phyloP scores from a whole-genome alignment of 2,888 invertebrate genomes.

The Diloba caeruleocephala region DNA sequence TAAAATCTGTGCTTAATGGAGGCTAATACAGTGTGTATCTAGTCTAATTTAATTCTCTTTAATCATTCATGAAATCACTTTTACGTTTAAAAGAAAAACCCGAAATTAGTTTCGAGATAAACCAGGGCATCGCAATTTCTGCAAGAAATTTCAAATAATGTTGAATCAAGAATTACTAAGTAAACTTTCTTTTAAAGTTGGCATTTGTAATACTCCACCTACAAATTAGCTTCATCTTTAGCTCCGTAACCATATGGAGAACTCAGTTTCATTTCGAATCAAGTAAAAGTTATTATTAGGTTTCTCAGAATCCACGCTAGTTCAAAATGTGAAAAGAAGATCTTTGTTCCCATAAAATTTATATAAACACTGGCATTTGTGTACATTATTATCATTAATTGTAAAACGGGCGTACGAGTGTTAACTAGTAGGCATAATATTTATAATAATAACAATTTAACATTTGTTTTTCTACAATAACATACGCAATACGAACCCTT shows the following conservation, averaged over 20 bases:
- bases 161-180: no score
- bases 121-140: no score
- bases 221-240: no score
- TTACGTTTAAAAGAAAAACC: slow-evolving; percentile 9
- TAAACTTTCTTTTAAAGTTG: no score
- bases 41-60: no score
- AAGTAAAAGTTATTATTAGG: neutral
- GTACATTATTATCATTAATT: slow-evolving; percentile 16
- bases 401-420: slow-evolving; percentile 29
- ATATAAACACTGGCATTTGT: slow-evolving; percentile 32
- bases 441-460: slow-evolving; percentile 41
- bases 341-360: slow-evolving; percentile 42
- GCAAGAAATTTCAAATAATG: no score
- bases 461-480: slow-evolving; percentile 41
- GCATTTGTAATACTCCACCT: no score
- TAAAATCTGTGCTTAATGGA: slow-evolving; percentile 16
- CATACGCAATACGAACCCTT: slow-evolving; percentile 47
- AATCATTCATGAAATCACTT: slow-evolving; percentile 19
- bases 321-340: slow-evolving; percentile 44
- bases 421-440: slow-evolving; percentile 30
- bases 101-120: no score
- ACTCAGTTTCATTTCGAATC: neutral
- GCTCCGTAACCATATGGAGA: no score
- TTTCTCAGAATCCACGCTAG: slow-evolving; percentile 4
- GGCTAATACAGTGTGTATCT: slow-evolving; percentile 19